Base-by-base conservation (phyloP, 1,140 invertebrate genomes). In the Apis cerana region DNA sequence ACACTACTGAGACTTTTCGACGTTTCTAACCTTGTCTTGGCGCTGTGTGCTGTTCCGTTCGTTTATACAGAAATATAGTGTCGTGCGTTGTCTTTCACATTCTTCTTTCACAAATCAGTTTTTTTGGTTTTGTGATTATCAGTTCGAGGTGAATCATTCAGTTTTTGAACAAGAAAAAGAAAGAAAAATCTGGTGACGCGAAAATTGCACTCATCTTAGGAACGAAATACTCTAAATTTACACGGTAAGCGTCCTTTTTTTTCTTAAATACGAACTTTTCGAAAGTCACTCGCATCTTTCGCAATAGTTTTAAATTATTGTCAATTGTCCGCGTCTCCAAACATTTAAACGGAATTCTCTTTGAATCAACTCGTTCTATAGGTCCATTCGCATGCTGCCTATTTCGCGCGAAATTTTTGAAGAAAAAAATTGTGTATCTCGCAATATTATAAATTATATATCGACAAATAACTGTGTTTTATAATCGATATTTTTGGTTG, bases 21-120 rank as follows among this genome's bases (percentile, higher is more conserved):
- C 80, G 83, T 87, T 86, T 85, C 85, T 87, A 87, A 83, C 87
- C 87, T 86, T 72, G 85, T 76, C 71, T 76, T 87, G 76, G 78
- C 80, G 76, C 80, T 84, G 77, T 71, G 82, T 83, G 82, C 87
- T 75, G 77, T 75, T 77, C 64, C 86, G 71, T 81, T 59, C 75
- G 72, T 80, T 84, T 62, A 74, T 68, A 82, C 59, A 80, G 78
- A 81, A 74, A 84, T 62, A 27, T 75, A 80, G 86, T 88, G 84
- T 74, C 84, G 84, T 85, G 86, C 84, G 70, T 78, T 62, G 56
- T 89, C 83, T 33, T 76, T 85, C 76, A 80, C 81, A 50, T 67
- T 72, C 21, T 48, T 75, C 72, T 65, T 84, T 65, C 27, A 54
- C 67, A 79, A 67, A 84, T 64, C 68, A 64, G 61, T 79, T 80